Base-by-base conservation (phyloP, 2,888 invertebrate species). In the Parthenolecanium corni region DNA sequence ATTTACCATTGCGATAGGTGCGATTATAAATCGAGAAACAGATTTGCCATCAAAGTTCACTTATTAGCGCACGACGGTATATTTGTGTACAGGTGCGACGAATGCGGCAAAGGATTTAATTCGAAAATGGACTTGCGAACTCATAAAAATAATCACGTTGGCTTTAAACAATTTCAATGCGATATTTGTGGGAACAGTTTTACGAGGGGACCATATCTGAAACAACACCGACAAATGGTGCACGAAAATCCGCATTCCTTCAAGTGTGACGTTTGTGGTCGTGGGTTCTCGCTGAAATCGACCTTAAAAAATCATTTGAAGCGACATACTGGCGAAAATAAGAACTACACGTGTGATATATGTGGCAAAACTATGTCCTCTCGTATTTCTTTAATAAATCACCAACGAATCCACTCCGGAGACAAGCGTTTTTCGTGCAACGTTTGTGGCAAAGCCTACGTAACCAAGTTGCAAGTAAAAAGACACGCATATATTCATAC, bases 131-230 rank as follows among this genome's bases (percentile, higher is more conserved):
- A 51, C n/a, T 20, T 62, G 11, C 31, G 51, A 12, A 52, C 52
- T 11, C 62, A 62, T 25, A 51, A 62, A 44, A 62, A 62, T 25
- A 62, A 62, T 52, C 62, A 62, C 20, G 24, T 44, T 12, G 62
- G 62, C 11, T 31, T 62, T 23, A 62, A 62, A 44, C 62, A 52
- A 18, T 62, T 62, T n/a, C 62, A 52, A 12, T 62, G 62, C 16
- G 62, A 62, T 24, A 42, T 62, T n/a, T 62, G 62, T 25, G 62
- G 62, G 16, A 62, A 62, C n/a, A 52, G 24, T 18, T 62, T 52
- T 25, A 62, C 62, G 1, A 16, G 61, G 31, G 61, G 51, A 36
- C 49, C 61, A 1, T 61, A 61, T 31, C 11, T 61, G 23, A 61
- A 61, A n/a, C 61, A 61, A 21, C 61, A 61, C 47, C 49, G 51